A percentile compares a stretch with the other conserved stretches of the same genome.
phyloP scores from a whole-genome alignment of 2,888 invertebrate genomes.

The Anagyrus pseudococci region DNA sequence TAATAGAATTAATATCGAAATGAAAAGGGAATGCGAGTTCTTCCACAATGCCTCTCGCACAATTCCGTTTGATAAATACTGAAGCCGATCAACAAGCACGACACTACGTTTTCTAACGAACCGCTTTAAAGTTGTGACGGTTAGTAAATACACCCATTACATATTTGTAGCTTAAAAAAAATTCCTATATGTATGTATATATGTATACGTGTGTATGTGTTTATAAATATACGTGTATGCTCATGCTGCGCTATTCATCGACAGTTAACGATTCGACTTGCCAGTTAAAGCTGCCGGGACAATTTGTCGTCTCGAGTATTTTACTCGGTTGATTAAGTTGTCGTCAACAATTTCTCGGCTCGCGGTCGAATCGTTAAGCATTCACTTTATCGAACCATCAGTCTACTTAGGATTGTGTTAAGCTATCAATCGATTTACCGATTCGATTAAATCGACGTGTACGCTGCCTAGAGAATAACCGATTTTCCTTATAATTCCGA shows the following conservation, averaged over 20 bases:
- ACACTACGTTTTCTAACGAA: constrained; percentile 42
- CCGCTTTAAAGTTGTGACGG: constrained; percentile 26
- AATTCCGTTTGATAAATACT: background rate
- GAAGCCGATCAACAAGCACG: constrained; percentile 40
- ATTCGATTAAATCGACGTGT: constrained; percentile 37
- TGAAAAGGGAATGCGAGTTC: no score
- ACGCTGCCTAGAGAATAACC: background rate
- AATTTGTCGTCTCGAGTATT: constrained; percentile 1
- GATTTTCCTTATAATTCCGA: no score
- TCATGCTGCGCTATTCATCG: no score
- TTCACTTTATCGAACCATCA: constrained; percentile 40
- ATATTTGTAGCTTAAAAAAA: constrained; percentile 14
- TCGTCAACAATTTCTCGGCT: constrained; percentile 5
- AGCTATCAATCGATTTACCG: constrained; percentile 39
- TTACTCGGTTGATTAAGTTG: constrained; percentile 4
- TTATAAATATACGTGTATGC: no score
- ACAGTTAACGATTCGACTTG: constrained; percentile 23
- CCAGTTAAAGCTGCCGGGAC: background rate
- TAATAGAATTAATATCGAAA: no score
- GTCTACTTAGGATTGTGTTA: constrained; percentile 31
- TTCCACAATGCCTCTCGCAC: background rate
- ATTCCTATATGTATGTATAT: constrained; percentile 10
- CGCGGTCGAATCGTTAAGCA: constrained; percentile 25
- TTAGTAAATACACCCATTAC: constrained; percentile 33
- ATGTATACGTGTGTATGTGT: constrained; percentile 16